Base-by-base conservation (phyloP, 2,113 vertebrate species). In the Scatophagus argus region DNA sequence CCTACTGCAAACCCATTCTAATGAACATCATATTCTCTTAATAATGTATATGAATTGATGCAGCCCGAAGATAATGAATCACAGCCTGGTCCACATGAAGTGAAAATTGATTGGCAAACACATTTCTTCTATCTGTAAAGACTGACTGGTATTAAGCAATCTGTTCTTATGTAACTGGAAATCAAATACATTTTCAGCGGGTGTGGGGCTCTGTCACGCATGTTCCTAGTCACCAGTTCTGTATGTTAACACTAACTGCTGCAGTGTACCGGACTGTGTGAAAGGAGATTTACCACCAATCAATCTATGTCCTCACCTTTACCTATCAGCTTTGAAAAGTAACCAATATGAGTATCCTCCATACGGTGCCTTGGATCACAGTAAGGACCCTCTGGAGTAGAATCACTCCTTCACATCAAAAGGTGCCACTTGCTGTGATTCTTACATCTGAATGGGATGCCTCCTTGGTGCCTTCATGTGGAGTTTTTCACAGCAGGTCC, bases 11-110 rank as follows among this genome's bases (percentile, higher is more conserved):
- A n/a, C n/a, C n/a, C n/a, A n/a, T n/a, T n/a, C 27, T 16, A 60
- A 5, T 39, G 17, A 54, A 56, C 68, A 61, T 34, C 14, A 47
- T 31, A 49, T 31, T 41, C 23, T 56, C 43, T 69, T 36, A 25
- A 52, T 14, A 23, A 56, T 34, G n/a, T 3, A 38, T 55, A 54
- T 44, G 36, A 36, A 66, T 60, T 5, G 27, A 17, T 49, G 21
- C 25, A 59, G 47, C 44, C 3, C 0, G 43, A 12, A 62, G 16
- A 61, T 58, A 44, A 62, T 54, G n/a, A 81, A 69, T 43, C 32
- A 23, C 19, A 44, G 11, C 1, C 19, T 1, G 5, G 12, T 16
- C 21, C 4, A 46, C 27, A 63, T 25, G 16, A 5, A 17, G 7
- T 38, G 39, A n/a, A n/a, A n/a, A n/a, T n/a, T n/a, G n/a, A n/a